Percentiles rank a stretch among this genome's conserved stretches.
These are phyloP conservation scores for Drosophila setosimentum DNA, from an alignment of 2,888 invertebrate genomes.

Conservation along the genomic window DNA sequence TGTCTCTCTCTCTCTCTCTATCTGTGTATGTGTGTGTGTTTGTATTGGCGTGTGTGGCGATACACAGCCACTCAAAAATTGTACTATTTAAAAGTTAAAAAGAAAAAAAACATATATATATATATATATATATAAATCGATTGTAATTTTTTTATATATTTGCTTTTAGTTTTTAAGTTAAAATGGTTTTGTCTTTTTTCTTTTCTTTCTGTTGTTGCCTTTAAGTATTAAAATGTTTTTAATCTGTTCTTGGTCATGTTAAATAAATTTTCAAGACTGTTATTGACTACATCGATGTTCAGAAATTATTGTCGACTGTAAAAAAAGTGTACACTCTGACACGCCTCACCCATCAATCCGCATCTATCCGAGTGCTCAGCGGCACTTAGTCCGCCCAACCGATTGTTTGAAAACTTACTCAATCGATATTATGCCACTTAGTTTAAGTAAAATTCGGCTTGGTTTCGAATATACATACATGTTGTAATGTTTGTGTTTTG, in stretches of 20 bases:
- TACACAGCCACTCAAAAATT: background rate
- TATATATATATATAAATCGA: constrained; percentile 1
- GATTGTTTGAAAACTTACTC: background rate
- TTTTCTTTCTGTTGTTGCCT: background rate
- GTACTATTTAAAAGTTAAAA: constrained; percentile 1
- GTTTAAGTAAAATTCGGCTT: constrained; percentile 30
- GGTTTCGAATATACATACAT: constrained; percentile 15
- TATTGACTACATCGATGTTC: constrained; percentile 3
- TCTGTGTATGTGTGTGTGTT: background rate
- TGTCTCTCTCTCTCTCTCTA: background rate
- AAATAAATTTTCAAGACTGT: constrained; percentile 36
- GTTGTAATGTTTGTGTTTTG: constrained; percentile 1
- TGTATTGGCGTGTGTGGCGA: constrained; percentile 10
- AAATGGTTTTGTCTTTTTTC: background rate
- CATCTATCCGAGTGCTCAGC: background rate
- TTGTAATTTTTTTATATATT: constrained; percentile 7
- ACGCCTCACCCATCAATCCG: constrained; percentile 7
- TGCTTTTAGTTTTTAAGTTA: constrained; percentile 30
- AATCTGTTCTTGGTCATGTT: constrained; percentile 26
- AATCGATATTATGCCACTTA: background rate
- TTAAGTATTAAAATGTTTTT: constrained; percentile 12
- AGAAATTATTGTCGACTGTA: constrained; percentile 2
- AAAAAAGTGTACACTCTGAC: background rate
- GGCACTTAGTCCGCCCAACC: constrained; percentile 7
- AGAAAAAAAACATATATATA: background rate